Evolutionary conservation across 1,140 invertebrate species (phyloP).

Genomic region (Bicyclus anynana): DNA sequence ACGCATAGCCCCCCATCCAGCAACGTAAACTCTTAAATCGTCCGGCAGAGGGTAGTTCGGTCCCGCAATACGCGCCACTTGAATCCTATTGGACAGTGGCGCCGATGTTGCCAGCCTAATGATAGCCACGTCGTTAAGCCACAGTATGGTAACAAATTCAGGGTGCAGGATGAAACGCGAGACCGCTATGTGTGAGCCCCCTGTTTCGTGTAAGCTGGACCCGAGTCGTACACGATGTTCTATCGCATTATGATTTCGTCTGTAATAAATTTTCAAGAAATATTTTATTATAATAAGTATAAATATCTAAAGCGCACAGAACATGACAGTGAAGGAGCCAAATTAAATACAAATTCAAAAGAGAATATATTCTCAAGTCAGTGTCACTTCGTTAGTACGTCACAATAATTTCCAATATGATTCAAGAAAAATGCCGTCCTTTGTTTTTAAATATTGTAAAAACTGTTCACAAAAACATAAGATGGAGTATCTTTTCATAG

Average conservation of each 20-base stretch:
- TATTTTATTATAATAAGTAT: too few species aligned
- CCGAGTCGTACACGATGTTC: slow-evolving; percentile 39
- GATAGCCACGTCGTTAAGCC: slow-evolving; percentile 80
- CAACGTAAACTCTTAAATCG: slow-evolving; percentile 61
- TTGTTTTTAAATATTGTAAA: too few species aligned
- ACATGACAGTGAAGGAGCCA: too few species aligned
- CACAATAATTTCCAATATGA: too few species aligned
- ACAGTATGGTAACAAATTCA: slow-evolving; percentile 59
- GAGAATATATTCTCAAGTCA: too few species aligned
- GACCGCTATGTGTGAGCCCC: slow-evolving; percentile 56
- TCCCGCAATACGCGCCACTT: slow-evolving; percentile 35
- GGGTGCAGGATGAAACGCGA: slow-evolving; percentile 66
- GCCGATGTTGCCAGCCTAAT: slow-evolving; percentile 45
- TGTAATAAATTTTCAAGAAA: too few species aligned
- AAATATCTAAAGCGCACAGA: too few species aligned
- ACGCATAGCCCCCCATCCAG: slow-evolving; percentile 78
- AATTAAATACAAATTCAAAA: too few species aligned
- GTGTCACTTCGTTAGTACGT: too few species aligned
- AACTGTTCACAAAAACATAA: too few species aligned
- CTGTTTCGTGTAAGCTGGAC: slow-evolving; percentile 27
- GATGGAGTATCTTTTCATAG: too few species aligned
- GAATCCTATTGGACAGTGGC: slow-evolving; percentile 29
- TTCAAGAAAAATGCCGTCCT: too few species aligned
- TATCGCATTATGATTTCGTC: slow-evolving; percentile 20
- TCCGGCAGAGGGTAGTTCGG: slow-evolving; percentile 34